Evolutionary conservation across 1,140 invertebrate species (phyloP).

Genomic region (Xylocopa sonorina): DNA sequence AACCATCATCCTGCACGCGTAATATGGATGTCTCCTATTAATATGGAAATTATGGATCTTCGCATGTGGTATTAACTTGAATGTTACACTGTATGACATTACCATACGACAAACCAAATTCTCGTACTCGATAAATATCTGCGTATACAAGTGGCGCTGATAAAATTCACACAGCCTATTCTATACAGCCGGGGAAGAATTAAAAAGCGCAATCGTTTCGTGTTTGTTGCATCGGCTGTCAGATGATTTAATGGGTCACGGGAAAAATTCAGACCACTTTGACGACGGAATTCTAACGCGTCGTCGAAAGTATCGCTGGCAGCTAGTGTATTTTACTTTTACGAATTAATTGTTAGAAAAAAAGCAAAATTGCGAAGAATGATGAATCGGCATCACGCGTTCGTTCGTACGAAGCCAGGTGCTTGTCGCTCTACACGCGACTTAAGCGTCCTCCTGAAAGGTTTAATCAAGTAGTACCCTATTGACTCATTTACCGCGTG

Average conservation of each 20-base stretch:
- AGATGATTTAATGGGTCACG: neutral
- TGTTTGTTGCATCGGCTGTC: neutral
- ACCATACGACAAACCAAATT: too few relatives aligned
- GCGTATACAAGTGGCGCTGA: neutral
- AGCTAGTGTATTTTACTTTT: neutral
- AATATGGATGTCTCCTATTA: too few relatives aligned
- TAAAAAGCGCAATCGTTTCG: neutral
- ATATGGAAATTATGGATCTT: too few relatives aligned
- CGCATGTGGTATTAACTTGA: too few relatives aligned
- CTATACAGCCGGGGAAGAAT: neutral
- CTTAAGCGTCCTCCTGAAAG: neutral
- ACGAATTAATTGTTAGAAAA: neutral
- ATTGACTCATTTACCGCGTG: neutral
- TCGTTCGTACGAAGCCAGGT: slow-evolving; percentile 18
- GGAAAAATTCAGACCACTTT: neutral
- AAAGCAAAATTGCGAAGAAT: neutral
- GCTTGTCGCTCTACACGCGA: neutral
- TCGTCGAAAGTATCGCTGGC: neutral
- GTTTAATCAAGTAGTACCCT: neutral
- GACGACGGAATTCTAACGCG: neutral
- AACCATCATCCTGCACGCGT: too few relatives aligned
- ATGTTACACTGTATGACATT: too few relatives aligned
- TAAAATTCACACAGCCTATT: neutral
- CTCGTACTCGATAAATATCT: neutral
- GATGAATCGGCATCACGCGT: neutral